Evolutionary conservation across 2,888 invertebrate species (phyloP), one percentile per base, ranked within the genome.

Genomic region (Atherix ibis): DNA sequence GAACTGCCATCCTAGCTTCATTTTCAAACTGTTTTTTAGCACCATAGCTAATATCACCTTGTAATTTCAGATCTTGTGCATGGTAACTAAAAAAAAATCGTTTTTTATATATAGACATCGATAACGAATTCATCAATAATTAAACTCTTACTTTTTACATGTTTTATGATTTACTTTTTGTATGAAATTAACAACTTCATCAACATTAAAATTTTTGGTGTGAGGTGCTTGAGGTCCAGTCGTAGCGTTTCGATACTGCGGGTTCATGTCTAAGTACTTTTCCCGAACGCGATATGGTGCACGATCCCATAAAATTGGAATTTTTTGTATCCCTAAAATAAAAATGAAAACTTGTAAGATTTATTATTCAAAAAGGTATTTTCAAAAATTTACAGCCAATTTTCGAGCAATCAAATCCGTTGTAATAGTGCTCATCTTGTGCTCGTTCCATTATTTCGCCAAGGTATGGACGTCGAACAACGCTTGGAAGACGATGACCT

Each of bases 1-100:
- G 72, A n/a, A 92, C 70, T 3, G 95, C 97, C 80, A 91, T 91
- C 58, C 89, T 82, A 1, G 94, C 95, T 64, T 97, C 91, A 51
- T 91, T 91, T 52, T 84, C 79, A 51, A 89, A 88, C 56, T 87
- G 91, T 40, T 82, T 77, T 46, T 87, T 76, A 0, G 83, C 81
- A 1, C 91, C 92, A 52, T 65, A 88, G 24, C 78, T 77, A 30
- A 88, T 74, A 55, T 94, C 92, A 0, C 94, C 94, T 32, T 81
- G 82, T 25, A 94, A 62, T 38, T 67, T 59, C 27, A 92, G 62
- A 49, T 88, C 78, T 39, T 82, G 71, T 1, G 76, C 73, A 40
- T 73, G 71, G 52, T 74, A 82, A 43, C 78, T 78, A 47, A 28
- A 50, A 44, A 40, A 19, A 18, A 39, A 38, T 33, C 32, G 28